phyloP scores from a whole-genome alignment of 2,113 vertebrate genomes.

The Hemiscyllium ocellatum region DNA sequence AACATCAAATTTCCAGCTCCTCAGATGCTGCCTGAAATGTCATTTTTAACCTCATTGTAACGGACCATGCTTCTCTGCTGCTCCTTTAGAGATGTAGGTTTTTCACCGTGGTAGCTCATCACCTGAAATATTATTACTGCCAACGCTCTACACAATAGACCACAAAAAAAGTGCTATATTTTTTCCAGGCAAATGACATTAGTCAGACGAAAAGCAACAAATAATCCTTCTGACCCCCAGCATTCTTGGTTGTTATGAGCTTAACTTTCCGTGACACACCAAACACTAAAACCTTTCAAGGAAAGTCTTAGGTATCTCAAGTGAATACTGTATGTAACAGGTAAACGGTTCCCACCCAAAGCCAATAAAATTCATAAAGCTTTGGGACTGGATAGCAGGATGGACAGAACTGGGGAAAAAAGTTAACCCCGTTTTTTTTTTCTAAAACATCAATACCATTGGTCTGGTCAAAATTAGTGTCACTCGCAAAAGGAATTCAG shows the following conservation, averaged over 20 bases:
- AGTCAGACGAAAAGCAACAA: too few species aligned
- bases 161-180: background rate
- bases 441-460: background rate
- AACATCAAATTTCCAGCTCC: too few species aligned
- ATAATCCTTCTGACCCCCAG: too few species aligned
- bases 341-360: background rate
- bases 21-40: too few species aligned
- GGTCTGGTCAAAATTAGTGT: background rate
- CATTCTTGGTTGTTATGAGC: too few species aligned
- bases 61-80: too few species aligned
- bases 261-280: too few species aligned
- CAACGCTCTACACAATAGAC: background rate
- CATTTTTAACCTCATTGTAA: too few species aligned
- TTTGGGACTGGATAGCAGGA: background rate
- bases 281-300: too few species aligned
- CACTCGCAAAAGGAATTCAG: background rate
- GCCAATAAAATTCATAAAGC: background rate
- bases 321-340: background rate
- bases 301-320: background rate
- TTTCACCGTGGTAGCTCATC: background rate
- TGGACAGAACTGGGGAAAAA: background rate
- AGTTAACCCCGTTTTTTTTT: background rate
- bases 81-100: background rate
- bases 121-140: background rate
- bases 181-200: too few species aligned